Percentiles rank a stretch among this genome's conserved stretches.
These are phyloP conservation scores for Calyptommatus sinebrachiatus DNA, from an alignment of 2,113 vertebrate genomes.

Conservation along the genomic window DNA sequence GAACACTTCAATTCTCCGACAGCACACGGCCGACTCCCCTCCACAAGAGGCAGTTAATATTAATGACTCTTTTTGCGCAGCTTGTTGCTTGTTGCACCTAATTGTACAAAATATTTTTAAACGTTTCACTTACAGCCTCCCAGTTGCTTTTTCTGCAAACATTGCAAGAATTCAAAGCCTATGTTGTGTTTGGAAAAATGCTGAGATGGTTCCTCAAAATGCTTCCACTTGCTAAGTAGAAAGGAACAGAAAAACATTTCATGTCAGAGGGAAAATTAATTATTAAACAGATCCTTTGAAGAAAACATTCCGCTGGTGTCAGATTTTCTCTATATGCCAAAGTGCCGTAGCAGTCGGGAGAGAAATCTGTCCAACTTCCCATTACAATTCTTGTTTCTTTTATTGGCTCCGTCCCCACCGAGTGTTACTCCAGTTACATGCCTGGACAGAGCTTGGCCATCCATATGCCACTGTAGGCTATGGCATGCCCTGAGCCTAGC, in stretches of 20 bases:
- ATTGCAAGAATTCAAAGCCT: not conserved
- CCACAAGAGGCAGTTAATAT: not conserved
- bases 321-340: not conserved
- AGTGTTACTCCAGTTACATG: too few species aligned
- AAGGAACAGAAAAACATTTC: not conserved
- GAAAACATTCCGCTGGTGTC: not conserved
- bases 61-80: not conserved
- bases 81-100: not conserved
- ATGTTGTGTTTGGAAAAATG: slow-evolving; percentile 18
- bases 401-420: too few species aligned
- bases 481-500: too few species aligned
- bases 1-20: not conserved
- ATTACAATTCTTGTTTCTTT: not conserved
- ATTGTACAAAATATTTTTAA: slow-evolving; percentile 24
- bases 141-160: slow-evolving; percentile 13
- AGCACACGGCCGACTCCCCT: not conserved
- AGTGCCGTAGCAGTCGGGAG: not conserved
- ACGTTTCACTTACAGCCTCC: not conserved
- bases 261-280: slow-evolving; percentile 2
- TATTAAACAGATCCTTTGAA: slow-evolving; percentile 11
- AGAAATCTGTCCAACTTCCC: not conserved
- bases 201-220: not conserved
- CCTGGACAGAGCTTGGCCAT: too few species aligned
- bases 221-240: not conserved
- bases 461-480: too few species aligned